Evolutionary conservation across 92 coral and sea anemone species (phyloP).

Genomic region (Montipora capitata): DNA sequence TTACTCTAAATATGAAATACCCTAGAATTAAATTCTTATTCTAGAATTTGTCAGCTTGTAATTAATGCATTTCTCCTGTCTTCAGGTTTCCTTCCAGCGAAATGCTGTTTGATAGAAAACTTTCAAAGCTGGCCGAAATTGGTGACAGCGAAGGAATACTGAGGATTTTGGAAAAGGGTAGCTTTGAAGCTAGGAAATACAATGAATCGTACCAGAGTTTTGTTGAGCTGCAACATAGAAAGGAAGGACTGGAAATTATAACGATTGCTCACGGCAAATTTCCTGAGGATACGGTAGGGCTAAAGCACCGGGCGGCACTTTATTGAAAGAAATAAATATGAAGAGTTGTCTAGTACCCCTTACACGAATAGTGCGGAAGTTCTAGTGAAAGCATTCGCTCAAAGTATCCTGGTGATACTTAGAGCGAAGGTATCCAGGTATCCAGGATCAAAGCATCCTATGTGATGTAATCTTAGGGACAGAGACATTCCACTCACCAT

Average conservation of each 20-base stretch:
- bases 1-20: no score
- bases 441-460: no score
- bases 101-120: conserved; percentile 85
- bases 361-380: no score
- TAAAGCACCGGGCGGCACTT: no score
- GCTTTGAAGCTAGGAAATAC: conserved; percentile 80
- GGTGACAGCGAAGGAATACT: conserved; percentile 81
- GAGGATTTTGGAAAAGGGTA: conserved; percentile 72
- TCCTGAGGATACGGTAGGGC: conserved; percentile 83
- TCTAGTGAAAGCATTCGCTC: no score
- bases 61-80: not conserved
- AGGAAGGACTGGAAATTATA: conserved; percentile 79
- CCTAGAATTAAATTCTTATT: no score
- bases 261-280: conserved; percentile 74
- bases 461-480: no score
- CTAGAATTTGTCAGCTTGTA: not conserved
- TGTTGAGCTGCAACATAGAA: conserved; percentile 76
- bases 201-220: conserved; percentile 84
- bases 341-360: no score
- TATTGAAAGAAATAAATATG: no score
- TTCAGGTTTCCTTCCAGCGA: conserved; percentile 85
- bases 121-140: conserved; percentile 57
- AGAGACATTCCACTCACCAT: no score
- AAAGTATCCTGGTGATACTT: no score
- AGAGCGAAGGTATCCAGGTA: no score